A percentile compares a stretch with the other conserved stretches of the same genome.
phyloP scores from a whole-genome alignment of 2,797 vertebrate species.

The Pogonophryne albipinna region DNA sequence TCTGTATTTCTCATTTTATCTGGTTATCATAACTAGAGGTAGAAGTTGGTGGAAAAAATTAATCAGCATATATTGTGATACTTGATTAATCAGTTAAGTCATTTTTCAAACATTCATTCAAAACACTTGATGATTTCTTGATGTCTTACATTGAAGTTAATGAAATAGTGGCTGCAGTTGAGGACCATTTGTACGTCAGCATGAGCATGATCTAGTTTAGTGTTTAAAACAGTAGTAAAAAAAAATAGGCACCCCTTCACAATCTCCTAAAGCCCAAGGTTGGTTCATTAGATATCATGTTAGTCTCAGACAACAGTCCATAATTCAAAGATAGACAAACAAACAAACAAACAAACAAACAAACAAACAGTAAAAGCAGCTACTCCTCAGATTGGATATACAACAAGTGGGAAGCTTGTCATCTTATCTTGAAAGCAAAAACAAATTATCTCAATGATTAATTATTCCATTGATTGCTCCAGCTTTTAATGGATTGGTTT shows the following conservation, averaged over 20 bases:
- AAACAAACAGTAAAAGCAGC: not conserved
- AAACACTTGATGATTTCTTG: not conserved
- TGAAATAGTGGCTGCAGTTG: not conserved
- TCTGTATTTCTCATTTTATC: not conserved
- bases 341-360: too few relatives aligned
- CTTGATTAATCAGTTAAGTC: not conserved
- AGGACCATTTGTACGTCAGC: not conserved
- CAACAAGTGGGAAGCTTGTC: not conserved
- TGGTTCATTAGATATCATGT: not conserved
- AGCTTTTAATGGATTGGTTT: not conserved
- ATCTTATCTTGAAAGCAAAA: too few relatives aligned
- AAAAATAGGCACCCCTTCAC: not conserved
- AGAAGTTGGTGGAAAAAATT: not conserved
- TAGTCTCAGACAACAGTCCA: too few relatives aligned
- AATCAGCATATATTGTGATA: not conserved
- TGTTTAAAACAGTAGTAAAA: not conserved
- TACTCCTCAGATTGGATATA: not conserved
- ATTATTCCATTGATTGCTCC: not conserved
- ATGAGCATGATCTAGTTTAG: not conserved
- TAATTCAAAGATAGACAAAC: too few relatives aligned
- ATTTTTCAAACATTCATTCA: not conserved
- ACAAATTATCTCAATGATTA: too few relatives aligned
- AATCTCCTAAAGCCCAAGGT: not conserved
- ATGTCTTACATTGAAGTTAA: not conserved
- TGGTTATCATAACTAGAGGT: not conserved